Evolutionary conservation across 2,888 invertebrate species (phyloP), one percentile per base, ranked within the genome.

Genomic region (Acleris cristana): DNA sequence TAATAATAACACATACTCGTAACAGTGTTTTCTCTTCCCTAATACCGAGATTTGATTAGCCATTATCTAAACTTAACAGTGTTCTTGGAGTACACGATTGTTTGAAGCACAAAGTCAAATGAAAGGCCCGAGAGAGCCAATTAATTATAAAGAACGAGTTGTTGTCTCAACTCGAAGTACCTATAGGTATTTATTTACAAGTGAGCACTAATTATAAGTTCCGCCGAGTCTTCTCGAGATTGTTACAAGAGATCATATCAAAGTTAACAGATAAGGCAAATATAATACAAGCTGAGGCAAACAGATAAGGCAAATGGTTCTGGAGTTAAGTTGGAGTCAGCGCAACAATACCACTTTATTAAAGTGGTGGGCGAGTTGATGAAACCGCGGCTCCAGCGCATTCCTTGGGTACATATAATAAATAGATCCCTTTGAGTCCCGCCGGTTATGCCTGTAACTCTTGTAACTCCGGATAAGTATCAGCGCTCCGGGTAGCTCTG

Each of bases 71-170:
- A 61, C 14, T 40, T 48, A 66, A 62, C 45, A 52, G 40, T 56
- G 14, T 56, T 56, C 51, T 61, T 59, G 52, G 71, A 69, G 71
- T 70, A 66, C 72, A 69, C 69, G 69, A 75, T 80, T 81, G 79
- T 81, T 81, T 77, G 73, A 78, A 79, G 78, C 75, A 71, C 72
- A 73, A 80, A 85, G 79, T 81, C 79, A 80, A 80, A 82, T 76
- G 74, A 71, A 76, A 70, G 72, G 76, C 76, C 81, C 75, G 71
- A 76, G 78, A 76, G 80, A 79, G 78, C 77, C 82, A 78, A 79
- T 82, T 85, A 86, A 86, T 87, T 81, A 80, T n/a, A 82, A 74
- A 75, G 71, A 76, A 73, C 78, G 76, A 78, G 75, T 77, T 79
- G 14, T 80, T 69, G 62, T 79, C 62, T 69, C 71, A 61, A 70